Evolutionary conservation across 2,113 vertebrate species (phyloP), one percentile per base, ranked within the genome.

Genomic region (Tragelaphus scriptus): DNA sequence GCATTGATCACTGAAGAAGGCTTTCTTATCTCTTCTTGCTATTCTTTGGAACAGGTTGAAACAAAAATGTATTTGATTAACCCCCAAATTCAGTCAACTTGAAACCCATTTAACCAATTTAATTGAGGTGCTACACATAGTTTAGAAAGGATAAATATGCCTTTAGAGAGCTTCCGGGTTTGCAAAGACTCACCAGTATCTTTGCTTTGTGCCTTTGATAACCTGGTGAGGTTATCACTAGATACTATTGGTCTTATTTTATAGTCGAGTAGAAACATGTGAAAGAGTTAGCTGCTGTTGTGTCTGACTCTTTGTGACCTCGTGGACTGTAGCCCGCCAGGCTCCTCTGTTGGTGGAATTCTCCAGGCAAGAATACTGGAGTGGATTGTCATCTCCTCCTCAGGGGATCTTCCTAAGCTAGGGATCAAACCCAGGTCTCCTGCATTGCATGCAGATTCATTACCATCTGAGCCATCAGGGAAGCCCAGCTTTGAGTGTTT

Each of bases 81-180:
- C 11, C 3, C 40, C 26, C 26, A 7, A 44, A 36, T 79, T 88
- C 58, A 47, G 5, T 53, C 26, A 65, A 49, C 40, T 36, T 79
- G 87, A 79, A 85, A 28, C 55, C 13, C 56, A 30, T 19, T 28
- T 11, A 59, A 51, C 19, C 68, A n/a, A 16, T 59, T 61, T 53
- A 30, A 32, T 0, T 10, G 95, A 68, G 81, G 26, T 4, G 2
- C 14, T 11, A 44, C 0, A n/a, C 3, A 11, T 17, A 25, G 3
- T 6, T 53, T 9, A 44, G 56, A 26, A 81, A 28, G 26, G 30
- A 7, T 2, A 19, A 13, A 10, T 6, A 25, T 3, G 23, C 14
- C 44, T 68, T 19, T 23, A 75, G 58, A 68, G 58, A 47, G 13
- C 11, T 14, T 44, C 2, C 25, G 2, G 17, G 30, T 61, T 13